Percentiles rank a stretch among this genome's conserved stretches.
These are phyloP conservation scores for Parnassius glacialis DNA, from an alignment of 2,888 invertebrate species.

Conservation along the genomic window DNA sequence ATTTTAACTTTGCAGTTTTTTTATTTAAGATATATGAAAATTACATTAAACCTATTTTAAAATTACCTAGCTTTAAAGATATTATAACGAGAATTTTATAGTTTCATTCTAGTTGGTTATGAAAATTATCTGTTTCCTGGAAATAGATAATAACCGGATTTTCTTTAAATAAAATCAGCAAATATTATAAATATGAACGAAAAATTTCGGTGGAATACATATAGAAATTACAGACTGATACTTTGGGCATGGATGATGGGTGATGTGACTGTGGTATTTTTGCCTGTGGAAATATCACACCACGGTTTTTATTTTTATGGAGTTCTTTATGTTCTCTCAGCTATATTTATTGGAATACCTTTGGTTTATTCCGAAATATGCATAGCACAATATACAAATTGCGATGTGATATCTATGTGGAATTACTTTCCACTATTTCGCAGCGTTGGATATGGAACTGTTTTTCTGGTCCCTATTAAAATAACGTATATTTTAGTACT, in stretches of 20 bases:
- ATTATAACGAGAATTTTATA: neutral
- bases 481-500: conserved; percentile 52
- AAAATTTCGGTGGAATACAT: conserved; percentile 55
- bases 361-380: conserved; percentile 68
- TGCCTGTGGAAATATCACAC: conserved; percentile 54
- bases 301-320: conserved; percentile 54
- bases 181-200: conserved; percentile 36
- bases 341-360: conserved; percentile 64
- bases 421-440: conserved; percentile 63
- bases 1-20: no score
- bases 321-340: conserved; percentile 43
- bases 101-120: conserved; percentile 16
- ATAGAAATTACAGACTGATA: conserved; percentile 54
- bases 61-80: neutral
- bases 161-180: neutral
- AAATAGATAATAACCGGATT: no score
- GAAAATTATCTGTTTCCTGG: neutral
- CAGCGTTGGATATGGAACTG: conserved; percentile 54
- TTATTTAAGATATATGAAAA: no score
- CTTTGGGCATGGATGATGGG: conserved; percentile 68
- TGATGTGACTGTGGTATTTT: conserved; percentile 50
- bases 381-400: conserved; percentile 66
- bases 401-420: conserved; percentile 59
- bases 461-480: conserved; percentile 55
- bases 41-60: no score